Base-by-base conservation (phyloP, 2,888 invertebrate species). In the Drosophila silvestris region DNA sequence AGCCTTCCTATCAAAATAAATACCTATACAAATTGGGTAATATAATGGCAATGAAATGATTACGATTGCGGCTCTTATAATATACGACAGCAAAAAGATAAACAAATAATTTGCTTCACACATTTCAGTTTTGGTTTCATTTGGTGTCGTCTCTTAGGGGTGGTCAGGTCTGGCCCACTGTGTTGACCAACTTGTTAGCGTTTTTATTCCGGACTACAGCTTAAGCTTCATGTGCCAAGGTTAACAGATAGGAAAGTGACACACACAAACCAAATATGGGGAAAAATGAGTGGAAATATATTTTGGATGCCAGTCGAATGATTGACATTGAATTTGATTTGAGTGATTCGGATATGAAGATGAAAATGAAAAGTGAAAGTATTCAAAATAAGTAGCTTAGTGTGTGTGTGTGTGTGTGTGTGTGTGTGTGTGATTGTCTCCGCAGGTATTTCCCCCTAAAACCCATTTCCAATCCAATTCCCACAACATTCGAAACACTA, bases 381-480 rank as follows among this genome's bases (percentile, higher is more conserved):
- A 33, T 22, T 9, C 44, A 62, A 30, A 62, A 63, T 44, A 35
- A 30, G 22, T 44, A 19, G 37, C 68, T 26, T 63, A 76, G n/a
- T n/a, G n/a, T n/a, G n/a, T n/a, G n/a, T n/a, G n/a, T n/a, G n/a
- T 22, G 63, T 68, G 39, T 78, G 76, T 72, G 78, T 77, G 78
- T 77, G 62, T 72, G 59, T 78, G 51, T 78, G 68, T 69, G 63
- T 69, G 79, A 79, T 74, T 51, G 52, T 52, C 58, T 62, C 7
- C 10, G 16, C 37, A 39, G 14, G 28, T 47, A 33, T 44, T 33
- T 30, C 4, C 30, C 30, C 9, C 66, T 5, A 16, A 22, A 33
- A 67, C n/a, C 5, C 7, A 22, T 30, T 26, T 9, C 19, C 50
- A 56, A 50, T 56, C 19, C 7, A 39, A 64, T 74, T 77, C 77